A percentile compares a stretch with the other conserved stretches of the same genome.
phyloP scores from a whole-genome alignment of 2,797 vertebrate genomes.

The Pangasius larnaudii region DNA sequence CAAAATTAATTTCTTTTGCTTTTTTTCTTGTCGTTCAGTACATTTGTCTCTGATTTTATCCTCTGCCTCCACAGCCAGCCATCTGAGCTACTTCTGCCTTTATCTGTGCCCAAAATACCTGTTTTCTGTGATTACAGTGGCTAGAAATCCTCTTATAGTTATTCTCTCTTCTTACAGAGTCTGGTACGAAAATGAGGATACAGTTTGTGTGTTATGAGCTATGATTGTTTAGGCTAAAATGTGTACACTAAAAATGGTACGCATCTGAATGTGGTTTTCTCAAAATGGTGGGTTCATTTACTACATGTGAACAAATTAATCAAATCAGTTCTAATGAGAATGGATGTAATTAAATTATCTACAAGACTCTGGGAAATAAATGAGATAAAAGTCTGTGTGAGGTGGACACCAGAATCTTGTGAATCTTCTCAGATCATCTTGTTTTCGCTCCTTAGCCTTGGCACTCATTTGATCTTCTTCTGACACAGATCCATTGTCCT shows the following conservation, averaged over 20 bases:
- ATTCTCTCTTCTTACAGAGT: not conserved
- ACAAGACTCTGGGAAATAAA: not conserved
- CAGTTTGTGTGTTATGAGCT: not conserved
- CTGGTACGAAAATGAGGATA: not conserved
- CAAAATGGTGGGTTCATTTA: not conserved
- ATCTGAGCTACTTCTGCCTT: not conserved
- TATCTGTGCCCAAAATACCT: not conserved
- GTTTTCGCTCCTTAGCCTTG: not conserved
- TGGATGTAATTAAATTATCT: not conserved
- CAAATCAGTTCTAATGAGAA: not conserved
- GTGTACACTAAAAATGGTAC: not conserved
- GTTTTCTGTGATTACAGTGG: conserved; percentile 19
- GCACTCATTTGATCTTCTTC: not conserved
- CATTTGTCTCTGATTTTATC: not conserved
- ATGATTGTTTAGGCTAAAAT: not conserved
- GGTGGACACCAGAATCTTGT: not conserved
- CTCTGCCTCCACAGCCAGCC: not conserved
- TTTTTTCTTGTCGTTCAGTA: not conserved
- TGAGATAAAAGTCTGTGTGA: not conserved
- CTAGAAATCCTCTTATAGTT: conserved; percentile 5
- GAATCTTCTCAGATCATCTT: conserved; percentile 10
- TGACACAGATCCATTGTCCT: conserved; percentile 5
- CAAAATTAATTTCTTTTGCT: not conserved
- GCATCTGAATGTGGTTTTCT: not conserved
- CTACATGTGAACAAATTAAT: not conserved